Conservation (phyloP, 2,888 invertebrate genomes). For the Rotaria socialis region DNA sequence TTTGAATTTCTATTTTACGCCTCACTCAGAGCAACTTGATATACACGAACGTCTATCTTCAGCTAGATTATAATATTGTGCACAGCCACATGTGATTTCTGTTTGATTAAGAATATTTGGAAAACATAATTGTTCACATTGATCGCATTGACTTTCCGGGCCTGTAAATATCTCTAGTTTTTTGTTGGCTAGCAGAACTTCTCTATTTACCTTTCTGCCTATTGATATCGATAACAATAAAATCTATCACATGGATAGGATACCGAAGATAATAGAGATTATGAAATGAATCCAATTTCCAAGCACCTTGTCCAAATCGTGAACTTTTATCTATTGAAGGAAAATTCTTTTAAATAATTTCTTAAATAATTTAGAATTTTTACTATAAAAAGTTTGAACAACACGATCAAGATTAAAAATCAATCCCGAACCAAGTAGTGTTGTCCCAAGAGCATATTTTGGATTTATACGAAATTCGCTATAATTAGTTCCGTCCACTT, state of each 20-base stretch:
- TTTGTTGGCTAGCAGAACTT: background rate
- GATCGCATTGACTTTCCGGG: background rate
- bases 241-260: slow-evolving; percentile 1
- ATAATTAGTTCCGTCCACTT: background rate
- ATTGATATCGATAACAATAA: background rate
- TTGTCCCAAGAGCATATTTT: slow-evolving; percentile 16
- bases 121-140: slow-evolving; percentile 34
- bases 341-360: background rate
- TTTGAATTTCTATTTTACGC: too few species aligned
- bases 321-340: background rate
- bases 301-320: background rate
- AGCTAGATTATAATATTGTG: slow-evolving; percentile 24
- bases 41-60: background rate
- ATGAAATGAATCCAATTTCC: background rate
- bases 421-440: background rate
- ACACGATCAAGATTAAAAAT: background rate
- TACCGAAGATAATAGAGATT: background rate
- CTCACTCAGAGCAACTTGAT: background rate
- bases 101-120: background rate
- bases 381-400: background rate
- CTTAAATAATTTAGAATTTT: too few species aligned
- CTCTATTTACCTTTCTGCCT: background rate
- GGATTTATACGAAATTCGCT: slow-evolving; percentile 9
- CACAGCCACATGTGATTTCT: background rate
- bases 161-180: background rate